Base-by-base conservation (phyloP, 2,888 invertebrate species). In the Leptogaster cylindrica region DNA sequence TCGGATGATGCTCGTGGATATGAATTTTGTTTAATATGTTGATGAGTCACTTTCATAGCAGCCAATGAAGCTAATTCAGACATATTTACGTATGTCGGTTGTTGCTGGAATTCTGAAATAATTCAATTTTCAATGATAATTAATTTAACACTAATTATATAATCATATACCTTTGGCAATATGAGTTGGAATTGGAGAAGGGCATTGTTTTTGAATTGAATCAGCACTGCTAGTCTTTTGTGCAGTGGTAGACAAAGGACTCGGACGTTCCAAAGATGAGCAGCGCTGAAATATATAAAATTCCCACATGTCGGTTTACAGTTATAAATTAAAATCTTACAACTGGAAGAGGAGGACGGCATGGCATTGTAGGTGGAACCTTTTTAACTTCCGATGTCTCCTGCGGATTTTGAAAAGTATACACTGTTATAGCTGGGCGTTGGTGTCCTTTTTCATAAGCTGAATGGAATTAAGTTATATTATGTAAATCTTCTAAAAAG, bases 61-160 rank as follows among this genome's bases (percentile, higher is more conserved):
- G 93, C 93, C 83, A 93, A 84, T 74, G 87, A 89, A 20, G 92
- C 92, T 77, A 94, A 82, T 79, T 95, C 94, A 71, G 92, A 92
- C 93, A 93, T 93, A 79, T 95, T 95, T 75, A 93, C 93, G 82
- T 95, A 95, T 76, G 93, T 87, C 20, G 94, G 94, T 81, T 90
- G 89, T 44, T 75, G 76, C 14, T 72, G 52, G 36, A 72, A 71
- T 65, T 74, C 74, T 71, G 65, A 18, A 69, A 71, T n/a, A 33
- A 23, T 33, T 55, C 31, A 2, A 3, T 12, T 12, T 12, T 6
- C 12, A 55, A 55, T 55, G 33, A 63, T 5, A 46, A 16, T 23
- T 4, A 23, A 12, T 28, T 16, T 10, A 25, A 25, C 12, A 10
- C 5, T 28, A 52, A 52, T 33, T 55, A 18, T 55, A 10, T 12